Evolutionary conservation across 2,113 vertebrate species (phyloP), one percentile per base, ranked within the genome.

Genomic region (Chitala chitala): DNA sequence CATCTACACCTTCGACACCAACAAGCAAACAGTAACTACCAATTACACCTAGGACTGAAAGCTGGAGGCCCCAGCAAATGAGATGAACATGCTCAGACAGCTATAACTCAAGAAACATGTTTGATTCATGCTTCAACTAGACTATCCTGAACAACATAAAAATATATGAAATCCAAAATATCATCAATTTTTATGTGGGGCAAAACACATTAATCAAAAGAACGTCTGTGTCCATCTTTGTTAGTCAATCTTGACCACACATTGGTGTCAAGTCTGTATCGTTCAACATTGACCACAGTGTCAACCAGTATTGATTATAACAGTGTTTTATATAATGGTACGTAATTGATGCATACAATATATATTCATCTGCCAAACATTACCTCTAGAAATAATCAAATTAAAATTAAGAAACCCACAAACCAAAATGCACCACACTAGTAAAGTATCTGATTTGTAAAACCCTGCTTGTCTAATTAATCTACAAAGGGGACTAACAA

Each of bases 401-500:
- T n/a, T 1, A 38, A 38, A 20, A 20, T 29, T 63, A 63, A 38
- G 38, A 63, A 42, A 46, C 29, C 40, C 22, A 24, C 40, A 8
- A 48, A 26, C 40, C 40, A 68, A 13, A 66, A 44, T 24, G 24
- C 38, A 66, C 31, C n/a, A 20, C 59, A 63, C 33, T 20, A 36
- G n/a, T 36, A 64, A 65, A 66, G 44, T 42, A 44, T 66, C 40
- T 15, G n/a, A 66, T 66, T 66, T 46, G n/a, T 10, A 36, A 63
- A 63, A 63, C 31, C 9, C 33, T 63, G 29, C 40, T 33, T 26
- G 22, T 66, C 40, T 33, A 66, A 44, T 66, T 44, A n/a, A 44
- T 26, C 63, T 66, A 31, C 36, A 46, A 44, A 44, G 63, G 12
- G 22, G 40, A 66, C 36, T 46, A 46, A 44, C 36, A 66, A 66